phyloP scores from a whole-genome alignment of 2,113 vertebrate species.

The Vimba vimba region DNA sequence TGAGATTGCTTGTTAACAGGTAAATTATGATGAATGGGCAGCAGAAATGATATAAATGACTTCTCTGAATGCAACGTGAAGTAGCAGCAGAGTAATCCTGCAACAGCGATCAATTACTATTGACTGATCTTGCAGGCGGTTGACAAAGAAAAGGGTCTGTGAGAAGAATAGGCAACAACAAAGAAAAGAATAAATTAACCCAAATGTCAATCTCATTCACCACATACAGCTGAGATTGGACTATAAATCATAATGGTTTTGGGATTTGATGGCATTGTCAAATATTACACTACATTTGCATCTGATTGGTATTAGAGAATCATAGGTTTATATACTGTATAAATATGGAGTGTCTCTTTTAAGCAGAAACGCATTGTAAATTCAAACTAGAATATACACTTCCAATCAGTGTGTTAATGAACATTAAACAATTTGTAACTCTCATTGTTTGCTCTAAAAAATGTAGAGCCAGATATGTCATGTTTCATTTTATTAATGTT shows the following conservation, averaged over 20 bases:
- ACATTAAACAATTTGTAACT: neutral
- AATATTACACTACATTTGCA: conserved; percentile 25
- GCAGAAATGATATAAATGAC: conserved; percentile 64
- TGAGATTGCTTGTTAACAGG: conserved; percentile 63
- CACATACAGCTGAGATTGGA: conserved; percentile 43
- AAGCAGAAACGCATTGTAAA: neutral
- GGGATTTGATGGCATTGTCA: conserved; percentile 29
- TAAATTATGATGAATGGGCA: conserved; percentile 69
- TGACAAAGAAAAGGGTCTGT: conserved; percentile 57
- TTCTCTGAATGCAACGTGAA: conserved; percentile 58
- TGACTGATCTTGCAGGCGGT: conserved; percentile 64
- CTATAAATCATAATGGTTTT: conserved; percentile 59
- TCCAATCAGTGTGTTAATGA: neutral
- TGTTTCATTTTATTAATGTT: neutral
- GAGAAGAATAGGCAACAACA: conserved; percentile 26
- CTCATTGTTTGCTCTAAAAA: neutral
- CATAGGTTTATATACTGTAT: no score
- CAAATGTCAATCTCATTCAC: conserved; percentile 54
- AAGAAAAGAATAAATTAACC: conserved; percentile 43
- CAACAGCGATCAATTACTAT: conserved; percentile 64
- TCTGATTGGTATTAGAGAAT: conserved; percentile 7
- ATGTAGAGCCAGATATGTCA: neutral
- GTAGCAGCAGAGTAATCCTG: conserved; percentile 66
- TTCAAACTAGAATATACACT: neutral
- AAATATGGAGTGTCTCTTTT: neutral